Evolutionary conservation across 1,140 invertebrate genomes (phyloP).

Genomic region (Solenopsis invicta): DNA sequence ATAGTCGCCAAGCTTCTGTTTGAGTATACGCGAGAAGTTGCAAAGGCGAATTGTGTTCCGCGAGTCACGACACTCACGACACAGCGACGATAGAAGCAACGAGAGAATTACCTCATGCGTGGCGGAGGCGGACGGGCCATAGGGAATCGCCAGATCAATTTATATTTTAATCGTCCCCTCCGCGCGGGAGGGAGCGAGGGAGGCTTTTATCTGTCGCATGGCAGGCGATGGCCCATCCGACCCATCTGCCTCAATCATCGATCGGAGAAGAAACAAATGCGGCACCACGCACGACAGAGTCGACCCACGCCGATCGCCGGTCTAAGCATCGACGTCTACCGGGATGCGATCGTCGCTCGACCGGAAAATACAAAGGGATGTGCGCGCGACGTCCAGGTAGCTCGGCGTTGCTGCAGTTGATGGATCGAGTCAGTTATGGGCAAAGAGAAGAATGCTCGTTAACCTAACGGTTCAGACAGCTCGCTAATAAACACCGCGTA

Average conservation of each 20-base stretch:
- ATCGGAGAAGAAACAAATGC: slow-evolving; percentile 57
- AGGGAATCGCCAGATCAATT: slow-evolving; percentile 47
- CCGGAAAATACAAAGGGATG: slow-evolving; percentile 60
- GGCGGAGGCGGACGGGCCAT: not conserved
- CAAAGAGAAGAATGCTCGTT: slow-evolving; percentile 7
- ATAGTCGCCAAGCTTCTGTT: not conserved
- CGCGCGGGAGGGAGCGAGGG: not conserved
- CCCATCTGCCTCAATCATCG: slow-evolving; percentile 54
- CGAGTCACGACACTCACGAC: slow-evolving; percentile 16
- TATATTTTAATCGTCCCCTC: slow-evolving; percentile 54
- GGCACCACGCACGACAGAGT: slow-evolving; percentile 53
- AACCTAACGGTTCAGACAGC: slow-evolving; percentile 34
- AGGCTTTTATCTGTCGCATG: slow-evolving; percentile 52
- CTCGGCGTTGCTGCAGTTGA: slow-evolving; percentile 40
- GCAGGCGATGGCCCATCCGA: slow-evolving; percentile 55
- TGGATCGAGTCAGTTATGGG: slow-evolving; percentile 18
- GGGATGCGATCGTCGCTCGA: slow-evolving; percentile 41
- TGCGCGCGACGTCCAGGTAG: slow-evolving; percentile 52
- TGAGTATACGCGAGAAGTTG: not conserved
- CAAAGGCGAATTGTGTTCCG: not conserved
- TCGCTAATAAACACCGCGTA: slow-evolving; percentile 31
- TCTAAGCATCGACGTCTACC: slow-evolving; percentile 34
- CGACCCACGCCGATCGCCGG: slow-evolving; percentile 14
- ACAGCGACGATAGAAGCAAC: not conserved
- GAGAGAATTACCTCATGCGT: slow-evolving; percentile 38